These are phyloP conservation scores for Antechinus flavipes DNA, from an alignment of 2,113 vertebrate species.

Conservation along the genomic window DNA sequence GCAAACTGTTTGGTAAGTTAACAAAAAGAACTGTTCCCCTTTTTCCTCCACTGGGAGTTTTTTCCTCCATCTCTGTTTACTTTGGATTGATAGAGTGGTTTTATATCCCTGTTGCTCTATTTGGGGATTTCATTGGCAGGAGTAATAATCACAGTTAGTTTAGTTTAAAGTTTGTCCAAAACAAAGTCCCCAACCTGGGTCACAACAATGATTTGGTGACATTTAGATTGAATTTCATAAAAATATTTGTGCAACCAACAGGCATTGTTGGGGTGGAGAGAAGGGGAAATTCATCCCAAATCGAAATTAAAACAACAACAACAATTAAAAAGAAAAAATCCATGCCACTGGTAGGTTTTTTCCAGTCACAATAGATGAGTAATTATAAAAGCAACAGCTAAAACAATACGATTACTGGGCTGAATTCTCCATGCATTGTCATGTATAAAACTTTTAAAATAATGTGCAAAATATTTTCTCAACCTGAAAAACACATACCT, in stretches of 20 bases:
- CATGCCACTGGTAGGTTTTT: constrained; percentile 32
- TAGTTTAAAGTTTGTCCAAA: constrained; percentile 58
- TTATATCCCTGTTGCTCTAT: constrained; percentile 27
- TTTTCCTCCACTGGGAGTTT: constrained; percentile 29
- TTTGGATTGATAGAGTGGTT: neutral
- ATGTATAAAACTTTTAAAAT: constrained; percentile 60
- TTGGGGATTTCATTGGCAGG: constrained; percentile 41
- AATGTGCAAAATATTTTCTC: constrained; percentile 58
- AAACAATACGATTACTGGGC: constrained; percentile 66
- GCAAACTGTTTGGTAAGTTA: constrained; percentile 22
- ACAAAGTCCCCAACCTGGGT: constrained; percentile 65
- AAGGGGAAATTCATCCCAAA: constrained; percentile 70
- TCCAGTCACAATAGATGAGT: constrained; percentile 64
- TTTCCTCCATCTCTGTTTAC: constrained; percentile 18
- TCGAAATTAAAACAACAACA: constrained; percentile 57
- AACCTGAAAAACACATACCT: constrained; percentile 55
- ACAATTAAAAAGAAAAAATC: constrained; percentile 40
- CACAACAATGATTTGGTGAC: constrained; percentile 67
- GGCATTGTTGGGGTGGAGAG: constrained; percentile 27
- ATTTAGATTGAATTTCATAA: constrained; percentile 76
- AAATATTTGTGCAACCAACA: constrained; percentile 77
- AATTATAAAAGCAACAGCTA: constrained; percentile 71
- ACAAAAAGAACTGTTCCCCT: neutral
- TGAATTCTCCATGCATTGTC: constrained; percentile 54
- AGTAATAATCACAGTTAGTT: constrained; percentile 63